Evolutionary conservation across 2,113 vertebrate species (phyloP), one percentile per base, ranked within the genome.

Genomic region (Pseudorasbora parva): DNA sequence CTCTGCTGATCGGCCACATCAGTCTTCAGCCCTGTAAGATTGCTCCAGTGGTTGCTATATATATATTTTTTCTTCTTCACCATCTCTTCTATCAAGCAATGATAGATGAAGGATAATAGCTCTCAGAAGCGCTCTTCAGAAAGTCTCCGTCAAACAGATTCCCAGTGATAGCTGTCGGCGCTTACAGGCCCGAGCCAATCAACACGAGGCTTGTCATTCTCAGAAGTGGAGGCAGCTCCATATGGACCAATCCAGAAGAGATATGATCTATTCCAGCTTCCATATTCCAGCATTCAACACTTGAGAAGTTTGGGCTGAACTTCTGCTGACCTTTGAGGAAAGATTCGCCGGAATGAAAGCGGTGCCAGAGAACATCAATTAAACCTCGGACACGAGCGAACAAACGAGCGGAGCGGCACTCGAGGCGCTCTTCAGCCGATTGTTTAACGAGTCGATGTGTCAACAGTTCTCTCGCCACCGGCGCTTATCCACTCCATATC

Each of bases 11-110:
- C 69, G 81, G 85, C 88, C 78, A 88, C 85, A 88, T 86, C 91
- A 89, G 92, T 92, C 89, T 90, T 83, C 81, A 86, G 76, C 90
- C 86, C 86, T 85, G n/a, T n/a, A 77, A 87, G 86, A 83, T 86
- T 78, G 78, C 81, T 75, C 45, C 83, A 91, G 85, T 85, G 91
- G 68, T 64, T 60, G 51, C 66, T 77, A 41, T 77, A 41, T 37
- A 54, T 69, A 45, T 83, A 47, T 43, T 43, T 72, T 6, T 37
- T 37, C 6, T 37, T 37, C 37, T 7, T 62, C 45, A 2, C 10
- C 41, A 15, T 49, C 71, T 8, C 47, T 54, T 84, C 82, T 73
- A 78, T 43, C 54, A 72, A 45, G 80, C 73, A 85, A 85, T 83
- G 21, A 59, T 54, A 82, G 27, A 54, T 86, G 75, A 69, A 27